Conservation (phyloP, 2,113 vertebrate species). For the Oxygymnocypris stewartii region DNA sequence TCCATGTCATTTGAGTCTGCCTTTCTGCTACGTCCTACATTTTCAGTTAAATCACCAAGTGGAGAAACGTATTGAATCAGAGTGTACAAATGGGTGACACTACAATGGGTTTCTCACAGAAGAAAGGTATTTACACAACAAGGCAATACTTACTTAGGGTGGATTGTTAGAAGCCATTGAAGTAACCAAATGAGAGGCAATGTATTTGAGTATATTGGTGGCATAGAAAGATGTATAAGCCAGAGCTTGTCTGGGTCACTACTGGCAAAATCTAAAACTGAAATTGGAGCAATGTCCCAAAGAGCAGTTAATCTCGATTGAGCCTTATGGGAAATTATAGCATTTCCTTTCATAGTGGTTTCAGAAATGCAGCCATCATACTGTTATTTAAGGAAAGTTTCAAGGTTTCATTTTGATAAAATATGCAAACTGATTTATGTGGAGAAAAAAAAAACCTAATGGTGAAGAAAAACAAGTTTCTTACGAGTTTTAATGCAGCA, state of each 20-base stretch:
- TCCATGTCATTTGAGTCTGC: slow-evolving; percentile 42
- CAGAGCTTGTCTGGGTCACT: slow-evolving; percentile 1
- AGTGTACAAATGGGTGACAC: slow-evolving; percentile 50
- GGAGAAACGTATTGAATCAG: slow-evolving; percentile 40
- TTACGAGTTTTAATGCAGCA: slow-evolving; percentile 41
- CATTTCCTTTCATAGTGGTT: slow-evolving; percentile 19
- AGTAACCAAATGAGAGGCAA: slow-evolving; percentile 47
- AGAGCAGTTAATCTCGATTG: slow-evolving; percentile 35
- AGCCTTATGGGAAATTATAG: slow-evolving; percentile 28
- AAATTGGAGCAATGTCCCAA: slow-evolving; percentile 48
- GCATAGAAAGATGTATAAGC: background rate
- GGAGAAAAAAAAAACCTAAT: background rate
- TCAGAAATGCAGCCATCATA: slow-evolving; percentile 38
- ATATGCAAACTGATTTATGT: slow-evolving; percentile 26
- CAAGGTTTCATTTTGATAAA: slow-evolving; percentile 16
- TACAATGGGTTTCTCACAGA: slow-evolving; percentile 40
- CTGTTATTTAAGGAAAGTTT: slow-evolving; percentile 39
- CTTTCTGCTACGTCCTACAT: slow-evolving; percentile 39
- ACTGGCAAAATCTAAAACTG: slow-evolving; percentile 33
- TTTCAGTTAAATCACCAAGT: slow-evolving; percentile 43
- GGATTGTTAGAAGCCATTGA: slow-evolving; percentile 43
- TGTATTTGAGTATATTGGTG: slow-evolving; percentile 17
- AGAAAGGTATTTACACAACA: slow-evolving; percentile 53
- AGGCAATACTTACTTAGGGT: slow-evolving; percentile 43
- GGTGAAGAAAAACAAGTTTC: slow-evolving; percentile 31